Percentiles rank a stretch among this genome's conserved stretches.
Evolutionary conservation across 2,113 vertebrate genomes (phyloP).

Genomic region (Pelusios castaneus): DNA sequence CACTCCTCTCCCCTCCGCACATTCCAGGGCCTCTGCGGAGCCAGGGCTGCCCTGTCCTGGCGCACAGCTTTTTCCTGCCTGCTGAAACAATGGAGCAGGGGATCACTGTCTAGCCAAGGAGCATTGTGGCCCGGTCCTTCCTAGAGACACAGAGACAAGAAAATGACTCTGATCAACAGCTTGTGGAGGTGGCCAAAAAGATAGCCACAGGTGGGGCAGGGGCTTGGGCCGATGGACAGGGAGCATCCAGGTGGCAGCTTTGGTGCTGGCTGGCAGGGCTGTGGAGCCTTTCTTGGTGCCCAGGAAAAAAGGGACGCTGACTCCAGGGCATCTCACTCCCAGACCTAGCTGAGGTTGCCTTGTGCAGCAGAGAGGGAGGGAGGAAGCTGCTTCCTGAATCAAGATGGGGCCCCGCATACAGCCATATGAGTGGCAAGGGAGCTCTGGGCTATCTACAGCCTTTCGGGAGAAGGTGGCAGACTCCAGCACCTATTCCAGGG

Average conservation of each 20-base stretch:
- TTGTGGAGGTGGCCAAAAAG: neutral
- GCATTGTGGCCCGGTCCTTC: neutral
- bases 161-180: neutral
- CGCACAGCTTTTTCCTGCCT: neutral
- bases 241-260: neutral
- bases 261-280: neutral
- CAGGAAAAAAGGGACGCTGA: neutral
- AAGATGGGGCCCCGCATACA: neutral
- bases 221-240: accelerated
- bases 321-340: neutral
- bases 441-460: neutral
- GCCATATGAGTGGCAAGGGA: accelerated
- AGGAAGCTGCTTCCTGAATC: neutral
- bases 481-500: neutral
- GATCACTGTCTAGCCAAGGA: constrained; percentile 24
- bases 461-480: neutral
- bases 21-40: neutral
- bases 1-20: neutral
- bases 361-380: neutral
- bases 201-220: accelerated
- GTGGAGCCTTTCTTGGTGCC: neutral
- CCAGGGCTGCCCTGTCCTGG: neutral
- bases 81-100: constrained; percentile 42
- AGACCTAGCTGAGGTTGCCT: neutral
- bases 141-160: neutral